phyloP scores from a whole-genome alignment of 2,113 vertebrate genomes.

The Sturnus vulgaris region DNA sequence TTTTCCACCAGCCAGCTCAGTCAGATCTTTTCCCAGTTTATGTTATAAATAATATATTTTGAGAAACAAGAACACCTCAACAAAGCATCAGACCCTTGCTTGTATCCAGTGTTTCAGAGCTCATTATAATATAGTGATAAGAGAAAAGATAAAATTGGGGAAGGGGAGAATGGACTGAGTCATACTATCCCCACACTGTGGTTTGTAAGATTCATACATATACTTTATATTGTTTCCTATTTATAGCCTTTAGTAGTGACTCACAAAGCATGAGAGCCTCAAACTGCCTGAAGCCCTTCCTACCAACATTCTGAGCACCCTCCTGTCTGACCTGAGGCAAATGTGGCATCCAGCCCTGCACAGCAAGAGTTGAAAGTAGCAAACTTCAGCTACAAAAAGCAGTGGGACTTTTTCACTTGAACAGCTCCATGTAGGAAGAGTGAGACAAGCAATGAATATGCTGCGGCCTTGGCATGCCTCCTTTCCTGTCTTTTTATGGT shows the following conservation, averaged over 20 bases:
- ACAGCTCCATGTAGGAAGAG: not conserved
- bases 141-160: not conserved
- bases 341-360: not conserved
- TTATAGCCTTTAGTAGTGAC: not conserved
- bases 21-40: not conserved
- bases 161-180: not conserved
- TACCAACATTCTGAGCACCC: not conserved
- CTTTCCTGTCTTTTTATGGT: not conserved
- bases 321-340: not conserved
- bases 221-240: not conserved
- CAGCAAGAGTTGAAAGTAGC: not conserved
- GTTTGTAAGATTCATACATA: not conserved
- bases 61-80: not conserved
- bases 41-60: accelerated
- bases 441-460: not conserved
- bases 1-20: not conserved
- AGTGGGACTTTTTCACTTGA: not conserved
- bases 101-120: not conserved
- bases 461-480: not conserved
- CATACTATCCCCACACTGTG: not conserved
- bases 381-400: not conserved
- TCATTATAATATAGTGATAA: not conserved
- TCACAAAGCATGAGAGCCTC: not conserved
- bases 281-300: not conserved
- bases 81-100: not conserved